Percentiles rank a stretch among this genome's conserved stretches.
Conservation (phyloP, 2,888 invertebrate genomes). For the Loripinus fragilis region DNA sequence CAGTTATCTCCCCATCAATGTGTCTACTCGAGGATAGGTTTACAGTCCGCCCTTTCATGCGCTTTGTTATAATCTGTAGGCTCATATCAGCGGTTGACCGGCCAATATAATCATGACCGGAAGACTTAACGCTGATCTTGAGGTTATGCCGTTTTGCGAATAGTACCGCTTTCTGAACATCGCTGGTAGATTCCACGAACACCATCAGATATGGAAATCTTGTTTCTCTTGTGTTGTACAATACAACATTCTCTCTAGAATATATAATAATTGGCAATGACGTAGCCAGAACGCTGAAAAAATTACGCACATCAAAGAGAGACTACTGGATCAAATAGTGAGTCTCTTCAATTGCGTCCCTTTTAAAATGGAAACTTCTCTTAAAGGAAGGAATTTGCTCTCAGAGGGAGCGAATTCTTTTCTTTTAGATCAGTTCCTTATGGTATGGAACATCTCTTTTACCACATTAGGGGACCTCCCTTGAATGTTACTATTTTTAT, state of each 20-base stretch:
- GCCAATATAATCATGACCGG: conserved; percentile 43
- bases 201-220: conserved; percentile 25
- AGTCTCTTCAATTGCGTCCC: too few relatives aligned
- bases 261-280: too few relatives aligned
- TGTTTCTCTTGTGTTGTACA: conserved; percentile 22
- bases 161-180: conserved; percentile 23
- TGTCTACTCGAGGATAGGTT: conserved; percentile 44
- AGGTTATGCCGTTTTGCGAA: conserved; percentile 29
- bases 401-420: too few relatives aligned
- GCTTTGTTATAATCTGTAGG: conserved; percentile 25
- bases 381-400: too few relatives aligned
- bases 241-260: conserved; percentile 12
- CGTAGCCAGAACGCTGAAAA: too few relatives aligned
- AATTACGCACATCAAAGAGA: too few relatives aligned
- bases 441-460: too few relatives aligned
- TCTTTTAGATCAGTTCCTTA: too few relatives aligned
- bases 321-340: too few relatives aligned
- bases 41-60: conserved; percentile 26
- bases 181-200: conserved; percentile 13
- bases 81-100: conserved; percentile 30
- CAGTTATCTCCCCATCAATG: conserved; percentile 55
- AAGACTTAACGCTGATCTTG: conserved; percentile 26
- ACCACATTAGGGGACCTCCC: too few relatives aligned
- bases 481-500: too few relatives aligned
- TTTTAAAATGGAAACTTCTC: too few relatives aligned